Base-by-base conservation (phyloP, 2,797 vertebrate genomes). In the Tokudaia muenninki region DNA sequence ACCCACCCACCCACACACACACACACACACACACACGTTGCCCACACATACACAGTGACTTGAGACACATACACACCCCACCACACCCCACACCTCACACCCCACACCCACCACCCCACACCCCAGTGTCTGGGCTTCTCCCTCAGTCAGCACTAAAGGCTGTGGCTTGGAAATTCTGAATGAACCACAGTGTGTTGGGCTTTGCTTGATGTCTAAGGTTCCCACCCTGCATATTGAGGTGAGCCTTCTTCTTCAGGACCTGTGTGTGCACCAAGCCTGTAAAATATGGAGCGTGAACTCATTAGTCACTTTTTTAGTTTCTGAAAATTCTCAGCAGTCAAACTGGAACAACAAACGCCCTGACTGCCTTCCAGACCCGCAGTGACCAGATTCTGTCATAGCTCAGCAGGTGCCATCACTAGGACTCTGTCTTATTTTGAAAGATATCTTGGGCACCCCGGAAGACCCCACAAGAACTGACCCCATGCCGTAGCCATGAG, bases 151-250 rank as follows among this genome's bases (percentile, higher is more conserved):
- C 19, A 50, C 26, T 29, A 90, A 34, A 67, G 29, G 26, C 44
- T 3, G 3, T 1, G 44, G 41, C 5, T 26, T 11, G 9, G 44
- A 8, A 47, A n/a, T 12, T 9, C 10, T 24, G 26, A 3, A 0
- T 24, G 26, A 3, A 0, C 2, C 11, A 7, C 6, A 5, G 2
- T 0, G 3, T 3, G 21, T 17, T 21, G 59, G 34, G 31, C 34
- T n/a, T 52, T 80, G 17, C 41, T 31, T 50, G 12, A 1, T 22
- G 12, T 90, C 74, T 67, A 50, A 17, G 2, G 31, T 57, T n/a
- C 5, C 13, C 41, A 19, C 37, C 41, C 24, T 50, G 11, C 24
- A 50, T 24, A 31, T 50, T 3, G 1, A 21, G 7, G 7, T 1
- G 31, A 82, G 67, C 34, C 22, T 0, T 0, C 0, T 14, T 31